phyloP scores from a whole-genome alignment of 2,113 vertebrate species.

The Cyprinodon brontotheroides region DNA sequence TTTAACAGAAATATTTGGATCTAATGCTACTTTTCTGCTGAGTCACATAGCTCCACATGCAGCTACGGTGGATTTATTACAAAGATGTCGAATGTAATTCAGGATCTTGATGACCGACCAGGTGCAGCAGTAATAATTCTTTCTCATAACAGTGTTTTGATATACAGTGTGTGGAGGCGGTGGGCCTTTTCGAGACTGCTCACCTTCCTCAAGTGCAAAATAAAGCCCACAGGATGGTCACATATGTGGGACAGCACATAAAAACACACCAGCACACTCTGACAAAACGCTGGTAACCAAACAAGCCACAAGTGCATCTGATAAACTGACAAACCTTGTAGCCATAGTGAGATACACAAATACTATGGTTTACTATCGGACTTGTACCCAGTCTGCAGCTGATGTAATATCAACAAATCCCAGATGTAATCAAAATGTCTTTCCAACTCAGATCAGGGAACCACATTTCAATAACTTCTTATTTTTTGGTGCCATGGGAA shows the following conservation, averaged over 20 bases:
- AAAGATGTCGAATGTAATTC: slow-evolving; percentile 41
- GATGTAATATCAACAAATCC: slow-evolving; percentile 17
- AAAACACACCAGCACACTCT: slow-evolving; percentile 32
- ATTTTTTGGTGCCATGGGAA: not conserved
- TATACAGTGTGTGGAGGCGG: slow-evolving; percentile 31
- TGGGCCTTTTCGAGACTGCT: slow-evolving; percentile 32
- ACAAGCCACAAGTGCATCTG: slow-evolving; percentile 42
- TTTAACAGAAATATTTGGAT: not conserved
- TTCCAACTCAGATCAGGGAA: not conserved
- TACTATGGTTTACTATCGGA: slow-evolving; percentile 17
- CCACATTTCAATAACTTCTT: not conserved
- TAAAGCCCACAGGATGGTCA: slow-evolving; percentile 38
- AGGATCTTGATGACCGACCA: slow-evolving; percentile 13
- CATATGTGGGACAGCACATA: slow-evolving; percentile 17
- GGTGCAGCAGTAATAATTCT: slow-evolving; percentile 40
- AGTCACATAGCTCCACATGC: not conserved
- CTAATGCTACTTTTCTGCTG: not conserved
- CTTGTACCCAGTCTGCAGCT: not conserved
- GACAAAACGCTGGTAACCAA: slow-evolving; percentile 32
- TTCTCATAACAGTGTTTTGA: slow-evolving; percentile 33
- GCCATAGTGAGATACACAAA: slow-evolving; percentile 25
- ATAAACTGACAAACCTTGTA: slow-evolving; percentile 50
- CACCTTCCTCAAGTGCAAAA: slow-evolving; percentile 34
- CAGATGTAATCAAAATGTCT: slow-evolving; percentile 21
- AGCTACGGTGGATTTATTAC: slow-evolving; percentile 19